Evolutionary conservation across 2,113 vertebrate genomes (phyloP).

Genomic region (Upupa epops): DNA sequence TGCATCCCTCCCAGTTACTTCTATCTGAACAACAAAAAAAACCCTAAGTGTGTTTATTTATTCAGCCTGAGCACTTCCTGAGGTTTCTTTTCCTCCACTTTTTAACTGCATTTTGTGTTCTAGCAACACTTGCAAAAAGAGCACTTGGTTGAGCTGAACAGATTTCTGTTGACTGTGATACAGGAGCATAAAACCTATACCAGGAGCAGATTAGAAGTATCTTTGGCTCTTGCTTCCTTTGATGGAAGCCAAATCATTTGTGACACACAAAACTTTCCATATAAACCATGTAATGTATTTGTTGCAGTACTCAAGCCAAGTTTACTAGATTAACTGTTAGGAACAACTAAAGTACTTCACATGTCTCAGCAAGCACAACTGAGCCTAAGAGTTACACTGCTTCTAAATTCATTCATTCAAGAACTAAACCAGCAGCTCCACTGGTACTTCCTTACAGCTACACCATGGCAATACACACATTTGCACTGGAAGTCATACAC

Average conservation of each 20-base stretch:
- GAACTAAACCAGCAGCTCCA: slow-evolving; percentile 32
- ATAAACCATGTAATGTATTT: neutral
- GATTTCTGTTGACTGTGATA: slow-evolving; percentile 34
- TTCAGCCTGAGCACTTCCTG: rapidly evolving
- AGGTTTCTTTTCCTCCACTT: neutral
- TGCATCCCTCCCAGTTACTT: neutral
- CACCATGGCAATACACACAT: neutral
- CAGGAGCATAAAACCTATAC: neutral
- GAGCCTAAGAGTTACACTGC: slow-evolving; percentile 37
- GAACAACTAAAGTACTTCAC: slow-evolving; percentile 13
- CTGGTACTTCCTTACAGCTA: neutral
- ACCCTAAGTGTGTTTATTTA: neutral
- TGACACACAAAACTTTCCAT: neutral
- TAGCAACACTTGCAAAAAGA: neutral
- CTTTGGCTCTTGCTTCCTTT: slow-evolving; percentile 38
- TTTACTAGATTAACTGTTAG: neutral
- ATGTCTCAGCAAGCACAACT: neutral
- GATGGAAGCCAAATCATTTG: slow-evolving; percentile 2
- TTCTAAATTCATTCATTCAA: slow-evolving; percentile 9
- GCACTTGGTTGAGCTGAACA: neutral
- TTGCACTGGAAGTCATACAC: neutral
- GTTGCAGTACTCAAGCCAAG: slow-evolving; percentile 15
- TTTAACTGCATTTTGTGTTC: neutral
- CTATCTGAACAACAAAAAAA: neutral
- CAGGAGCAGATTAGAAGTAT: neutral